Evolutionary conservation across 2,797 vertebrate species (phyloP).

Genomic region (Clamator glandarius): DNA sequence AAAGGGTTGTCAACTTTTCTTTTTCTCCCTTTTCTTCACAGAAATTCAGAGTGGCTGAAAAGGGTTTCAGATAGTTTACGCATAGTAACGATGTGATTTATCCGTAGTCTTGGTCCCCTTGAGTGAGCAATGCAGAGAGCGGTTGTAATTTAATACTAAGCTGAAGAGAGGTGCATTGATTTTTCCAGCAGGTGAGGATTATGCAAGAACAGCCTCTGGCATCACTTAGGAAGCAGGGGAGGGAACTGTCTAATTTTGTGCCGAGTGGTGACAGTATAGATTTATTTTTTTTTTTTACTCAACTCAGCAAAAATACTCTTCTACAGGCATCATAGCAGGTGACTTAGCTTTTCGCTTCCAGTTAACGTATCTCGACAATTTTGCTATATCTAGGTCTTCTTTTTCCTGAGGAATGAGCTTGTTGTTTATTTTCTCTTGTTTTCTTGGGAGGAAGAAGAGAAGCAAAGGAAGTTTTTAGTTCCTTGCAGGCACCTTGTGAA

Average conservation of each 20-base stretch:
- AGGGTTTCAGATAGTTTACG: slow-evolving; percentile 20
- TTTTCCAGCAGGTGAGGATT: slow-evolving; percentile 74
- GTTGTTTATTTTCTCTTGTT: background rate
- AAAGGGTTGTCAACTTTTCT: background rate
- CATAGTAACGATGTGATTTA: slow-evolving; percentile 12
- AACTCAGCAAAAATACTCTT: slow-evolving; percentile 65
- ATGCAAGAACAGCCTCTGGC: slow-evolving; percentile 51
- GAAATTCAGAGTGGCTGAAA: background rate
- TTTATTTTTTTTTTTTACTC: background rate
- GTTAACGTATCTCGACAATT: background rate
- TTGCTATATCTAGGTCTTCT: background rate
- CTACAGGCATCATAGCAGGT: background rate
- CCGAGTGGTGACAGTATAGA: slow-evolving; percentile 50
- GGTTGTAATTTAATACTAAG: slow-evolving; percentile 68
- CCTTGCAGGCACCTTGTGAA: background rate
- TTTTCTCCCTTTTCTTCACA: background rate
- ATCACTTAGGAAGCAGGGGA: background rate
- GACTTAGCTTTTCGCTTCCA: slow-evolving; percentile 29
- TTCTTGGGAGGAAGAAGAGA: background rate
- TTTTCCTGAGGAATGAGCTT: background rate
- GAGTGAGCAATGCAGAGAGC: slow-evolving; percentile 47
- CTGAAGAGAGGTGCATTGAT: slow-evolving; percentile 66
- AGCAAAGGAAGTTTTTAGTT: background rate
- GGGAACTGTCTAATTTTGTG: slow-evolving; percentile 59
- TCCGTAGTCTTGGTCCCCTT: slow-evolving; percentile 8